phyloP scores from a whole-genome alignment of 2,888 invertebrate genomes.

The Harpalus rufipes region DNA sequence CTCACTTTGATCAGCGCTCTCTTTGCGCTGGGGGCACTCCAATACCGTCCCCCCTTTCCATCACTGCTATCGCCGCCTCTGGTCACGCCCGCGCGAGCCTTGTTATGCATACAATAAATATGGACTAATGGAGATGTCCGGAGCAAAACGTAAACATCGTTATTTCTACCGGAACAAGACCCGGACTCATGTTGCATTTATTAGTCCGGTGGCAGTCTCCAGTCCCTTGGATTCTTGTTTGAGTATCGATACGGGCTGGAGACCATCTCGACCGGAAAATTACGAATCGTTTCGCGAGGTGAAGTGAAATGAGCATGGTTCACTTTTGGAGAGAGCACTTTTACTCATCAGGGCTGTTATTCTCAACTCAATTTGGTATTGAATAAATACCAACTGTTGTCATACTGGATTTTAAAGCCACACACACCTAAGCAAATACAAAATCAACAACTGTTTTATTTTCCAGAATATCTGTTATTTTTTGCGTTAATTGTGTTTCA shows the following conservation, averaged over 20 bases:
- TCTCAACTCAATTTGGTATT: conserved; percentile 13
- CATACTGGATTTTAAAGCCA: conserved; percentile 27
- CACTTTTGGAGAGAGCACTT: conserved; percentile 35
- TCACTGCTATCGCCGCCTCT: conserved; percentile 70
- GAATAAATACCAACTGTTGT: conserved; percentile 41
- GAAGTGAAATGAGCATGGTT: conserved; percentile 41
- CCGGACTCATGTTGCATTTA: conserved; percentile 65
- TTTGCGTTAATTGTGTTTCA: not conserved
- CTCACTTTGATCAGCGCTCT: conserved; percentile 10
- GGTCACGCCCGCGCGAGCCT: conserved; percentile 67
- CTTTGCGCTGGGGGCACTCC: not conserved
- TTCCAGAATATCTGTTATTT: not conserved
- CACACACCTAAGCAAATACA: conserved; percentile 12
- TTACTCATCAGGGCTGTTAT: conserved; percentile 33
- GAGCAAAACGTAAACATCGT: conserved; percentile 75
- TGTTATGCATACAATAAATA: conserved; percentile 76
- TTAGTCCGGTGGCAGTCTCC: conserved; percentile 47
- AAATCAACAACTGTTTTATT: conserved; percentile 33
- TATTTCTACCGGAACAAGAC: conserved; percentile 73
- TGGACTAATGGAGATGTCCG: conserved; percentile 76
- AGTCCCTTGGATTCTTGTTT: conserved; percentile 49
- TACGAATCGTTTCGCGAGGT: conserved; percentile 36
- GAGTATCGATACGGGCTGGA: conserved; percentile 39
- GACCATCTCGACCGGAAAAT: conserved; percentile 42
- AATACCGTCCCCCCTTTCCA: conserved; percentile 70